These are phyloP conservation scores for Nemopilema nomurai DNA, from an alignment of 30 jellyfish, hydroid and myxozoan species.

Conservation along the genomic window DNA sequence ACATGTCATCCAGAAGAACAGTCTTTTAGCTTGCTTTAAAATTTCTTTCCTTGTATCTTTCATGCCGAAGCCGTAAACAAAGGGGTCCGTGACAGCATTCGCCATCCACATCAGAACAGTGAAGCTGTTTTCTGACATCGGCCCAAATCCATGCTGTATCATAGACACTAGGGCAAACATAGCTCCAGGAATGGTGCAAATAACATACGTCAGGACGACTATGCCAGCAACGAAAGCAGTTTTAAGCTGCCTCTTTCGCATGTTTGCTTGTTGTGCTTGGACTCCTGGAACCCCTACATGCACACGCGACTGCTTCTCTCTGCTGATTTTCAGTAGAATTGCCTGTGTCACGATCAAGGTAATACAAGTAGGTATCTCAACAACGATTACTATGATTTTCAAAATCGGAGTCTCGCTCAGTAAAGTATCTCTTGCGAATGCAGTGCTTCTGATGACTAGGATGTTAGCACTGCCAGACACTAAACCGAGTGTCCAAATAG, in stretches of 20 bases:
- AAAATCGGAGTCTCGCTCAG: not conserved
- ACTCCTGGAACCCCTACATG: not conserved
- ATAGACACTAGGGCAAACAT: not conserved
- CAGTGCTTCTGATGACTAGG: not conserved
- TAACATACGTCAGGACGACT: not conserved
- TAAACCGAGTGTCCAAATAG: not conserved
- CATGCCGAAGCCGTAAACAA: not conserved
- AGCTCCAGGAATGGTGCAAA: not conserved
- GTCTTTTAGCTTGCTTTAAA: not conserved
- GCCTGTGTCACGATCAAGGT: not conserved
- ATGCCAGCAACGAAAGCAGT: not conserved
- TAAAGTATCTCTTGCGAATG: not conserved
- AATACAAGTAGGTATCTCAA: not conserved
- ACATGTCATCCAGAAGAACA: too few relatives aligned
- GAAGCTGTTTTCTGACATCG: not conserved
- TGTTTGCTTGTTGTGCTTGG: not conserved
- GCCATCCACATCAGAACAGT: not conserved
- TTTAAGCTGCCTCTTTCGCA: not conserved
- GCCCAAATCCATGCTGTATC: not conserved
- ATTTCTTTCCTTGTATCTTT: not conserved
- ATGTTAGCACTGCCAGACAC: not conserved
- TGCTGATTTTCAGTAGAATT: not conserved
- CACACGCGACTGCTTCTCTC: not conserved
- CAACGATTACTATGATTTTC: not conserved
- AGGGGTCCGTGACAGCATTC: not conserved